Percentiles rank a stretch among this genome's conserved stretches.
Conservation (phyloP, 2,113 vertebrate species). For the Festucalex cinctus region DNA sequence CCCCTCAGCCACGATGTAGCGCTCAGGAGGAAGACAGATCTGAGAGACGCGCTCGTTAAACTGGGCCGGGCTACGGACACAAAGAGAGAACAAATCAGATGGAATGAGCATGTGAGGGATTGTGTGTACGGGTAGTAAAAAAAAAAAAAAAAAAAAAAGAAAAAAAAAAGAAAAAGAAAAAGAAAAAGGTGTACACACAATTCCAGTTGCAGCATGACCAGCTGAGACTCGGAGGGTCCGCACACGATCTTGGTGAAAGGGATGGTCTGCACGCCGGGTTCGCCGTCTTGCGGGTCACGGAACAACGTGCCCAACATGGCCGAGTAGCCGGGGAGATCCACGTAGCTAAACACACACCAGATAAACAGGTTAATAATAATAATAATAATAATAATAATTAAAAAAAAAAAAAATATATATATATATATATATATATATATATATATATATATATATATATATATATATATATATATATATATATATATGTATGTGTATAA, state of each 20-base stretch:
- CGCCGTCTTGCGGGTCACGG: conserved; percentile 76
- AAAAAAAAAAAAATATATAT: too few relatives aligned
- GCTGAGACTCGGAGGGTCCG: conserved; percentile 85
- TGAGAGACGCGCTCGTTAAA: conserved; percentile 85
- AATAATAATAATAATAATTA: too few relatives aligned
- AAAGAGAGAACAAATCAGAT: conserved; percentile 23
- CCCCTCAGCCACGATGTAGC: conserved; percentile 78
- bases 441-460: too few relatives aligned
- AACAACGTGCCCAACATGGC: conserved; percentile 87
- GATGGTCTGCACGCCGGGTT: conserved; percentile 79
- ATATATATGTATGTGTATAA: too few relatives aligned
- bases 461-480: too few relatives aligned
- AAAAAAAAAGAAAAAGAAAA: too few relatives aligned
- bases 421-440: too few relatives aligned
- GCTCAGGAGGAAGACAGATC: conserved; percentile 91
- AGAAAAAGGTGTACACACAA: conserved; percentile 61
- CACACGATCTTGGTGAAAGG: conserved; percentile 81
- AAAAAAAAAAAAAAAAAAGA: too few relatives aligned
- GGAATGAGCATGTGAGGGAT: conserved; percentile 1
- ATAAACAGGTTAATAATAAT: too few relatives aligned
- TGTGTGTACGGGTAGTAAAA: conserved; percentile 1
- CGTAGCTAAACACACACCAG: conserved; percentile 68
- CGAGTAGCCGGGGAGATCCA: conserved; percentile 81
- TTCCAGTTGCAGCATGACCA: conserved; percentile 89
- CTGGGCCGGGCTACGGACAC: conserved; percentile 69